phyloP scores from a whole-genome alignment of 2,888 invertebrate genomes.

The Monoplex corrugatus region DNA sequence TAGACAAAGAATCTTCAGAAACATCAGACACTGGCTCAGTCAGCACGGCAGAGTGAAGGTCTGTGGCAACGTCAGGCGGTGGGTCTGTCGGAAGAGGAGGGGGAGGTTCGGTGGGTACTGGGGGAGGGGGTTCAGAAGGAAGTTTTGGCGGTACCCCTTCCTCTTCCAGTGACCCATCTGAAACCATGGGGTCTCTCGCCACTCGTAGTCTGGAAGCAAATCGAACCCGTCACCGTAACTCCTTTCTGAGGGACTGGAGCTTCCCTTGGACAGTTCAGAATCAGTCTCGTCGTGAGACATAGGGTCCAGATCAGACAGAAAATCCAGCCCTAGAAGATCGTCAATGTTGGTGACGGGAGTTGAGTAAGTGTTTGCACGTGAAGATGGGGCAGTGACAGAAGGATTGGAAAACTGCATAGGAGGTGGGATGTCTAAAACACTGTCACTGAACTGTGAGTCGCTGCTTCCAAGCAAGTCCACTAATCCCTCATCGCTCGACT shows the following conservation, averaged over 20 bases:
- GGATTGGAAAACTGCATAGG: conserved; percentile 70
- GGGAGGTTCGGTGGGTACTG: not conserved
- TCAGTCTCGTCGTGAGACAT: not conserved
- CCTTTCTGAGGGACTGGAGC: not conserved
- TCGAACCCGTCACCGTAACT: not conserved
- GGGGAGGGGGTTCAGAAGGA: not conserved
- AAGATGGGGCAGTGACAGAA: not conserved
- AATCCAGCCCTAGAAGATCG: conserved; percentile 61
- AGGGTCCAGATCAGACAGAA: conserved; percentile 39
- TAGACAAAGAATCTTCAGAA: no score
- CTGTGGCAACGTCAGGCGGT: not conserved
- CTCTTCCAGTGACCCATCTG: not conserved
- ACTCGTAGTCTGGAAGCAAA: not conserved
- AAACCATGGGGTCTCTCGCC: not conserved
- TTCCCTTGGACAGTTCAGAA: not conserved
- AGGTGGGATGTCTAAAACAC: conserved; percentile 60
- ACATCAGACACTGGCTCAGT: no score
- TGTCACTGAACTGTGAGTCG: not conserved
- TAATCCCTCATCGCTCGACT: not conserved
- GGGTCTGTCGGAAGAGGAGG: conserved; percentile 10
- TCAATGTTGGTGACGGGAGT: conserved; percentile 68
- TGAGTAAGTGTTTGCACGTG: not conserved
- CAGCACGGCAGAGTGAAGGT: not conserved
- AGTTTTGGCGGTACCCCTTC: not conserved
- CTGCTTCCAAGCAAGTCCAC: not conserved